Conservation (phyloP, 2,797 vertebrate genomes). For the Holocentrus rufus region DNA sequence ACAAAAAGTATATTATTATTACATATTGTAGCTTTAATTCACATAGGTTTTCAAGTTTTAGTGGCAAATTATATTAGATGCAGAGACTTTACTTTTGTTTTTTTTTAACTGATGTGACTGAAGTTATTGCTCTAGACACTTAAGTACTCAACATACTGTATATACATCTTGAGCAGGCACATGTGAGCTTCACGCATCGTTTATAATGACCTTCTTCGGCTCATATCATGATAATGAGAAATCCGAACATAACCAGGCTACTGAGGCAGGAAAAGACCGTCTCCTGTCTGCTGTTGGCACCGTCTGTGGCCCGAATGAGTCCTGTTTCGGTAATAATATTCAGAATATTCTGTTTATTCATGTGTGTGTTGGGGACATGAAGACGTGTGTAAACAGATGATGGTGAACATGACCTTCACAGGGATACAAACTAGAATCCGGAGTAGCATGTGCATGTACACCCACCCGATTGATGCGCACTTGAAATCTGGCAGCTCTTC, state of each 20-base stretch:
- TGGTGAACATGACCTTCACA: background rate
- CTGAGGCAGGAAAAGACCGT: too few relatives aligned
- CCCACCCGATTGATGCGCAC: conserved; percentile 6
- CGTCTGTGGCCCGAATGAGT: background rate
- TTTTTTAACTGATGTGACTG: too few relatives aligned
- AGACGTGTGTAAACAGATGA: background rate
- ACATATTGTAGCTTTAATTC: too few relatives aligned
- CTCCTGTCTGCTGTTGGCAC: background rate
- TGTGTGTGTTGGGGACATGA: background rate
- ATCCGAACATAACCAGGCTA: background rate
- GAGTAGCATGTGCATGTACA: background rate
- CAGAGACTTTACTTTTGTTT: too few relatives aligned
- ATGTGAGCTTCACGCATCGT: background rate
- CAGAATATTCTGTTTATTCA: background rate
- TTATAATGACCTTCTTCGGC: background rate
- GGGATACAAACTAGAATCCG: background rate
- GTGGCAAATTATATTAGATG: too few relatives aligned
- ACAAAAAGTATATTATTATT: too few relatives aligned
- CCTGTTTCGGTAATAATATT: background rate
- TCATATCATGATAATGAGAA: background rate
- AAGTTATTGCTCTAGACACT: background rate
- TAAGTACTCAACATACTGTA: background rate
- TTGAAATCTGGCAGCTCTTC: conserved; percentile 49
- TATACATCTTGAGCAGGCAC: background rate
- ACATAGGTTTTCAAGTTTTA: too few relatives aligned